Conservation (phyloP, 2,113 vertebrate genomes). For the Bubo blakistoni region DNA sequence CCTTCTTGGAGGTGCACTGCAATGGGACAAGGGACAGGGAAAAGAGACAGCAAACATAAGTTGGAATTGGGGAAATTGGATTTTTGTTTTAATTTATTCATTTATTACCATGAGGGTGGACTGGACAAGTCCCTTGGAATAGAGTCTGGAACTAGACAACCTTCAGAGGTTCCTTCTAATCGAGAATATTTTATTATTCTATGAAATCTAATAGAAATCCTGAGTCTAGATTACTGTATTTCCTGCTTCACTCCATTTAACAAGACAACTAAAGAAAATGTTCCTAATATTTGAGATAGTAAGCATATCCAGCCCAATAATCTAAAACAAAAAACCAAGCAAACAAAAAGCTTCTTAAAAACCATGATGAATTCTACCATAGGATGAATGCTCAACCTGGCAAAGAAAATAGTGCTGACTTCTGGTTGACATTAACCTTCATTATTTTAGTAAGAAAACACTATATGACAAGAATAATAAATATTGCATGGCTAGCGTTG, state of each 20-base stretch:
- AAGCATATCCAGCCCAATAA: not conserved
- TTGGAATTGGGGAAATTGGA: not conserved
- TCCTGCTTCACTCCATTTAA: not conserved
- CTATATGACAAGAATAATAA: not conserved
- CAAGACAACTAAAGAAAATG: not conserved
- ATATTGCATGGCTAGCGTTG: not conserved
- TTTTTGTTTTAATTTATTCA: not conserved
- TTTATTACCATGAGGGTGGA: not conserved
- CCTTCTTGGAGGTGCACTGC: not conserved
- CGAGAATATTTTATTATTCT: not conserved
- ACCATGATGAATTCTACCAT: not conserved
- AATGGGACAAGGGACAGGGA: not conserved
- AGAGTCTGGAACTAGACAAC: not conserved
- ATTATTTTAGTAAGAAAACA: not conserved
- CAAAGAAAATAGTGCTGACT: not conserved
- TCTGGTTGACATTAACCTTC: not conserved
- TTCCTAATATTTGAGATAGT: not conserved
- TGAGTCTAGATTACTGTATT: not conserved
- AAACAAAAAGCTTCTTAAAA: not conserved
- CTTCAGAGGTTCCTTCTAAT: not conserved
- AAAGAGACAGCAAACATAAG: not conserved
- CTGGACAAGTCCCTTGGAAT: not conserved
- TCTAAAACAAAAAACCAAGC: not conserved
- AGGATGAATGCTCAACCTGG: not conserved
- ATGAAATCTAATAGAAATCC: not conserved